A percentile compares a stretch with the other conserved stretches of the same genome.
Evolutionary conservation across 2,888 invertebrate species (phyloP).

Genomic region (Zootermopsis nevadensis): DNA sequence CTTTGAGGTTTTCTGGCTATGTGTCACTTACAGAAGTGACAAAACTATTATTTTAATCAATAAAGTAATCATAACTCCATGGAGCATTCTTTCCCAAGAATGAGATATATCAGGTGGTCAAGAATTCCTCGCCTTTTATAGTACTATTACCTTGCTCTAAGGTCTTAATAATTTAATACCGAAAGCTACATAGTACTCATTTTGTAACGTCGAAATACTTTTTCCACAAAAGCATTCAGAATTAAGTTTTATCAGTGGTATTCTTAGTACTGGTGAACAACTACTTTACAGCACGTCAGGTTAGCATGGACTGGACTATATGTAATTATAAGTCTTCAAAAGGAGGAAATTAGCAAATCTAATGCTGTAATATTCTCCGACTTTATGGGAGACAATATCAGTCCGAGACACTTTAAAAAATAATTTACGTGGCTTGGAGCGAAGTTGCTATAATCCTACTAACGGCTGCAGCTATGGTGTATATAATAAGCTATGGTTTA

Average conservation of each 20-base stretch:
- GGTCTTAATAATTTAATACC: too few relatives aligned
- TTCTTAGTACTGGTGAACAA: background rate
- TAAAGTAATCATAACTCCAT: too few relatives aligned
- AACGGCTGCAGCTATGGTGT: conserved; percentile 40
- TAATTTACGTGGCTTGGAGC: conserved; percentile 45
- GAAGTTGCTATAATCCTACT: conserved; percentile 45
- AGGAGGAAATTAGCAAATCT: conserved; percentile 49
- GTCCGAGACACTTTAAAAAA: conserved; percentile 45
- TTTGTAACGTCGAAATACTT: too few relatives aligned
- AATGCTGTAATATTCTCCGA: conserved; percentile 47
- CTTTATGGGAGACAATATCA: conserved; percentile 48
- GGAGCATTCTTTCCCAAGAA: too few relatives aligned
- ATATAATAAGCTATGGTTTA: conserved; percentile 38
- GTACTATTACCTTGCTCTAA: too few relatives aligned
- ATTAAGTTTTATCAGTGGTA: too few relatives aligned
- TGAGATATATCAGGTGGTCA: too few relatives aligned
- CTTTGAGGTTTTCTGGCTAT: background rate
- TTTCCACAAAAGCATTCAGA: too few relatives aligned
- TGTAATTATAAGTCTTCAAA: conserved; percentile 47
- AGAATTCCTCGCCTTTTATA: too few relatives aligned
- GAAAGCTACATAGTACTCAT: too few relatives aligned
- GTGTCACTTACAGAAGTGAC: too few relatives aligned
- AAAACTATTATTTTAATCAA: too few relatives aligned
- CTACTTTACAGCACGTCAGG: background rate
- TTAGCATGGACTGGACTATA: conserved; percentile 19